phyloP scores from a whole-genome alignment of 2,888 invertebrate genomes.

The Drosophila pseudotalamancana region DNA sequence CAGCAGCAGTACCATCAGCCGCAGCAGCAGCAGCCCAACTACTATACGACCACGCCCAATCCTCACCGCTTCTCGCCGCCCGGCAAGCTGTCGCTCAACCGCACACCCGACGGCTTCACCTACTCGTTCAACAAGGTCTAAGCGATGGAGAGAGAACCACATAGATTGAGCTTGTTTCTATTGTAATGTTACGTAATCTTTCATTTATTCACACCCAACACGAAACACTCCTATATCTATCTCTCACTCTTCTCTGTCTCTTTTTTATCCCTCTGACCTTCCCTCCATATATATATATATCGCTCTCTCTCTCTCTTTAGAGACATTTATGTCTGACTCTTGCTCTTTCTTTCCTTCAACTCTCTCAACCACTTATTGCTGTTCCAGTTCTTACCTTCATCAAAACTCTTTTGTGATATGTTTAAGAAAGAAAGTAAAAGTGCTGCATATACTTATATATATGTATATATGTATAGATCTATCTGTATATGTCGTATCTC shows the following conservation, averaged over 20 bases:
- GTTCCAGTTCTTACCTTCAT: slow-evolving; percentile 60
- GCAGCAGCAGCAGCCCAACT: slow-evolving; percentile 81
- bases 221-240: slow-evolving; percentile 24
- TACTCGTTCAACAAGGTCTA: slow-evolving; percentile 91
- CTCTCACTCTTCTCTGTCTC: slow-evolving; percentile 10
- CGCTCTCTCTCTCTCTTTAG: slow-evolving; percentile 9
- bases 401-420: slow-evolving; percentile 79
- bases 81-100: slow-evolving; percentile 93
- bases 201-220: slow-evolving; percentile 31
- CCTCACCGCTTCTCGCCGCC: slow-evolving; percentile 93
- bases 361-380: slow-evolving; percentile 24
- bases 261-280: slow-evolving; percentile 23
- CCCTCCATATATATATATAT: too few relatives aligned
- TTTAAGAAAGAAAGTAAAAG: slow-evolving; percentile 58
- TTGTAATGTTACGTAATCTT: slow-evolving; percentile 51
- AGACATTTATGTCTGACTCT: slow-evolving; percentile 20
- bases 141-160: slow-evolving; percentile 63
- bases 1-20: slow-evolving; percentile 82
- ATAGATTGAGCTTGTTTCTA: slow-evolving; percentile 73
- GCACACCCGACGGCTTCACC: slow-evolving; percentile 94
- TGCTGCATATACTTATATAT: slow-evolving; percentile 44
- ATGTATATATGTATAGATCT: slow-evolving; percentile 15
- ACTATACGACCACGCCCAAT: slow-evolving; percentile 87
- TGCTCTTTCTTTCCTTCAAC: slow-evolving; percentile 11
- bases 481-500: slow-evolving; percentile 52